These are phyloP conservation scores for Thyatira batis DNA, from an alignment of 2,888 invertebrate species.

Conservation along the genomic window DNA sequence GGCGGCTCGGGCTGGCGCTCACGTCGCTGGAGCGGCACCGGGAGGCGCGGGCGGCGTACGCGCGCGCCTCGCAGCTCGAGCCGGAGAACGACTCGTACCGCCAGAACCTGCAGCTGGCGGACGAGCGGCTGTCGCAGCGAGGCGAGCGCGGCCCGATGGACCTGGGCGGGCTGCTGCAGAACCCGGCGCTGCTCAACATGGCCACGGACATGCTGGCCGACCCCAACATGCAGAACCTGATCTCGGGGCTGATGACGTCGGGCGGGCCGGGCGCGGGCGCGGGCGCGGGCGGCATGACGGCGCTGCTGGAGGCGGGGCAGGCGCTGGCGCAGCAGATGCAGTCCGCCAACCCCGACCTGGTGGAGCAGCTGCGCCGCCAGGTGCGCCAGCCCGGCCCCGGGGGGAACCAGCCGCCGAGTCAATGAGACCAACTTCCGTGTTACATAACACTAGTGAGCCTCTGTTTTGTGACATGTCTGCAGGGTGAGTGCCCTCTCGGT, in stretches of 20 bases:
- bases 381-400: slow-evolving; percentile 62
- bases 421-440: slow-evolving; percentile 30
- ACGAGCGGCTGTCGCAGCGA: slow-evolving; percentile 85
- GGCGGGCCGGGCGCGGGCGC: slow-evolving; percentile 81
- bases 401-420: slow-evolving; percentile 41
- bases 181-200: slow-evolving; percentile 92
- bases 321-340: slow-evolving; percentile 92
- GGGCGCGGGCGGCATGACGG: slow-evolving; percentile 58
- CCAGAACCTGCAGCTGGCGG: slow-evolving; percentile 92
- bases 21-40: slow-evolving; percentile 91
- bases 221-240: slow-evolving; percentile 90
- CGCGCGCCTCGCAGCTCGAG: slow-evolving; percentile 93
- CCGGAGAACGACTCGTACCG: slow-evolving; percentile 95
- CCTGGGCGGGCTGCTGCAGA: slow-evolving; percentile 86
- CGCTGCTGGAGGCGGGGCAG: slow-evolving; percentile 86
- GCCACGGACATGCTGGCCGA: slow-evolving; percentile 92
- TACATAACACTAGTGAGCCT: not conserved
- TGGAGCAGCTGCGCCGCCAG: slow-evolving; percentile 90
- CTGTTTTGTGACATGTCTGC: not conserved
- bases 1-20: slow-evolving; percentile 94
- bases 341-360: slow-evolving; percentile 90
- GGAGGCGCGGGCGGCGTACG: slow-evolving; percentile 93
- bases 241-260: slow-evolving; percentile 82
- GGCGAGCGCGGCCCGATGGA: slow-evolving; percentile 84
- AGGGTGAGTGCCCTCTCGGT: not conserved